A percentile compares a stretch with the other conserved stretches of the same genome.
Conservation (phyloP, 1,140 invertebrate genomes). For the Drosophila nikananu region DNA sequence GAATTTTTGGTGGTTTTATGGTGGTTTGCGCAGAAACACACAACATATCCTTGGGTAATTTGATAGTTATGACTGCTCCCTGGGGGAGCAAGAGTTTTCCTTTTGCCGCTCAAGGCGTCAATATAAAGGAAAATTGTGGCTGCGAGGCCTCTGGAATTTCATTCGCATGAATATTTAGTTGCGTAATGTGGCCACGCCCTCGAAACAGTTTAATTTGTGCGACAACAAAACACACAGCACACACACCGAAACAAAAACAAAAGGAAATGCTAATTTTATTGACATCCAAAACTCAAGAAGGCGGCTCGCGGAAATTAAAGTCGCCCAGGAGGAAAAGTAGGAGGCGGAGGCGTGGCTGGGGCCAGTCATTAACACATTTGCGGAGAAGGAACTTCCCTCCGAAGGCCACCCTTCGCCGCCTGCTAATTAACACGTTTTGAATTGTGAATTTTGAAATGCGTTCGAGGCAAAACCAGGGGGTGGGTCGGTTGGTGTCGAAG, state of each 20-base stretch:
- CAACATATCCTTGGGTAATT: slow-evolving; percentile 74
- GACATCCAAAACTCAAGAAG: slow-evolving; percentile 65
- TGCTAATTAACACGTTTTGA: slow-evolving; percentile 83
- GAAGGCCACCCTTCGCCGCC: slow-evolving; percentile 37
- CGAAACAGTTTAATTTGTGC: slow-evolving; percentile 74
- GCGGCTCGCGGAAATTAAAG: slow-evolving; percentile 72
- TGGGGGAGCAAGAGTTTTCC: background rate
- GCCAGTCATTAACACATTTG: slow-evolving; percentile 80
- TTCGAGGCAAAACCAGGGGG: slow-evolving; percentile 22
- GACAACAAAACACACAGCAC: slow-evolving; percentile 55
- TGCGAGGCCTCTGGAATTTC: slow-evolving; percentile 34
- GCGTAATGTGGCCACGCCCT: slow-evolving; percentile 62
- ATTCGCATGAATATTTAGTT: slow-evolving; percentile 81
- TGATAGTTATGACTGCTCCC: slow-evolving; percentile 67
- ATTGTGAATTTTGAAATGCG: slow-evolving; percentile 82
- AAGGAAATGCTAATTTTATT: slow-evolving; percentile 82
- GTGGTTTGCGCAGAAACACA: slow-evolving; percentile 45
- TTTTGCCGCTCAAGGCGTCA: slow-evolving; percentile 18
- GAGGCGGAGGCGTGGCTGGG: slow-evolving; percentile 15
- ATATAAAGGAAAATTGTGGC: slow-evolving; percentile 14
- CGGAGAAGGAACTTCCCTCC: slow-evolving; percentile 29
- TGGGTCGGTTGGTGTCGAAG: slow-evolving; percentile 4
- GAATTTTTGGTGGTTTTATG: slow-evolving; percentile 50
- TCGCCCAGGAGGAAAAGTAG: slow-evolving; percentile 33
- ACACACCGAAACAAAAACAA: slow-evolving; percentile 52